Evolutionary conservation across 2,888 invertebrate species (phyloP).

Genomic region (Linnaemya tessellans): DNA sequence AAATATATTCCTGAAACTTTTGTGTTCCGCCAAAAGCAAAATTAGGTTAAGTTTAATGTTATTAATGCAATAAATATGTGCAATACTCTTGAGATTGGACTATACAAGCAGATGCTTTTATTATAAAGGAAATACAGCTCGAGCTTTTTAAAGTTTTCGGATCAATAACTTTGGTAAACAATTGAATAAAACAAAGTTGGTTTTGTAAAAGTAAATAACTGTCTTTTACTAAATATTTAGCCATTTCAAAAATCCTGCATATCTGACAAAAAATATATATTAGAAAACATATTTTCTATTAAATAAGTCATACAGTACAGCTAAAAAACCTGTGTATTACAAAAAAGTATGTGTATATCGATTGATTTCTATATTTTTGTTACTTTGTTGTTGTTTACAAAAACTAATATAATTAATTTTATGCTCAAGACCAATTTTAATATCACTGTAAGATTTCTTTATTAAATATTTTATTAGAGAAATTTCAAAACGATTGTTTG

Average conservation of each 20-base stretch:
- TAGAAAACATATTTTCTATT: neutral
- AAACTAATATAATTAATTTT: neutral
- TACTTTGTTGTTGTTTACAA: neutral
- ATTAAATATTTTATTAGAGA: neutral
- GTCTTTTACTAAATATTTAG: too few relatives aligned
- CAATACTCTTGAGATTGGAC: neutral
- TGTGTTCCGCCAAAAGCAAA: neutral
- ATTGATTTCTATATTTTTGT: neutral
- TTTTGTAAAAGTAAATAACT: neutral
- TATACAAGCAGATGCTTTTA: neutral
- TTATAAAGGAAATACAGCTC: conserved; percentile 6
- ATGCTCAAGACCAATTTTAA: neutral
- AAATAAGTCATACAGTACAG: neutral
- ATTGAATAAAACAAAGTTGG: neutral
- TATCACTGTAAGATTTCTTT: neutral
- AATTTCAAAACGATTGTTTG: neutral
- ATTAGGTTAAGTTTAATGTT: neutral
- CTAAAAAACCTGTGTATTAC: neutral
- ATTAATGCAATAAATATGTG: neutral
- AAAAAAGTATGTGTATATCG: neutral
- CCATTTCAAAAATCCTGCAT: neutral
- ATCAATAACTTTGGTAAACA: neutral
- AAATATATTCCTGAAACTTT: neutral
- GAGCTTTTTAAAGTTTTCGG: conserved; percentile 15
- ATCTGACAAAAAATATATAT: too few relatives aligned